Evolutionary conservation across 2,888 invertebrate genomes (phyloP), one percentile per base, ranked within the genome.

Genomic region (Phortica okadai): DNA sequence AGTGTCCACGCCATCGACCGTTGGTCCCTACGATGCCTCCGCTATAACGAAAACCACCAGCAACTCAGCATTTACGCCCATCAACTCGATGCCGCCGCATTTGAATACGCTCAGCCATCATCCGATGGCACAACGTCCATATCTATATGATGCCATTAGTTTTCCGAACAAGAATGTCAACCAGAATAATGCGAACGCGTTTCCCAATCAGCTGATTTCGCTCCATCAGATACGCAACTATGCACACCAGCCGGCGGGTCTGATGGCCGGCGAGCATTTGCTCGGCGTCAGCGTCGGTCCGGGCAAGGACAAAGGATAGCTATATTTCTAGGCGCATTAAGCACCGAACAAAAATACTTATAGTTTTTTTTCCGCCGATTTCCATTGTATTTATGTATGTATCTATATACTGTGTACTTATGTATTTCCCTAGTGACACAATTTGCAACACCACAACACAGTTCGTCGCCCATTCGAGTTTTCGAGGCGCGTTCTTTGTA

Each of bases 191-290:
- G 93, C 94, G 82, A 94, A 95, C 77, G 92, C 94, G 78, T 97
- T 98, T 92, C 97, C 97, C 78, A 97, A 97, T 91, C 97, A 98
- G 92, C 93, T 98, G 92, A 98, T 98, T 92, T 97, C 98, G 84
- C 93, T 98, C 84, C 98, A 98, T 92, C 98, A 98, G 93, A 98
- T 98, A 89, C 94, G 98, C 92, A 98, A 98, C 92, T 98, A 98
- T 92, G 97, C 97, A 80, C 97, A 97, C 91, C 97, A 97, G 90
- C 97, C 97, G 79, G 93, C 94, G 58, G 94, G 95, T 77, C 92
- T 95, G 70, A 94, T 95, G 93, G 93, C 94, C 79, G 93, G 94
- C 77, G 95, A 95, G 86, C 95, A 95, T 91, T 92, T 94, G 84
- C 92, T 95, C 81, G 92, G 92, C 78, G 91, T 92, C 41, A 91